Conservation (phyloP, 1,140 invertebrate genomes). For the Phymorhynchus buccinoides region DNA sequence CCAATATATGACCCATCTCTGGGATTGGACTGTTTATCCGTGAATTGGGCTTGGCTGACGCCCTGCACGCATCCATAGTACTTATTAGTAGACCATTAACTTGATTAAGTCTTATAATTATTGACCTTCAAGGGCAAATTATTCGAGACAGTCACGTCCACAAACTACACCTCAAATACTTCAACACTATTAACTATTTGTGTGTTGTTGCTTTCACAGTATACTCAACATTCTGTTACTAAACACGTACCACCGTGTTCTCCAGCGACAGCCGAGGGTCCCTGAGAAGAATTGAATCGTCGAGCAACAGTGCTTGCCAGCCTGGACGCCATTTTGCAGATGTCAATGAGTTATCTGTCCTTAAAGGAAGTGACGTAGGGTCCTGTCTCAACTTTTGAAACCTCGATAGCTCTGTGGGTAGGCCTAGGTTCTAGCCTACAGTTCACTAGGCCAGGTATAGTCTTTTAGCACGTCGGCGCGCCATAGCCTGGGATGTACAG, state of each 20-base stretch:
- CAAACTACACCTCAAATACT: too few relatives aligned
- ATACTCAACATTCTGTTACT: background rate
- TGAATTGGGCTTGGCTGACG: too few relatives aligned
- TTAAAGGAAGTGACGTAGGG: background rate
- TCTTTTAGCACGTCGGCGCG: background rate
- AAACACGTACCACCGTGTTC: background rate
- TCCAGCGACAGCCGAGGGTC: background rate
- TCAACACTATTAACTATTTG: too few relatives aligned
- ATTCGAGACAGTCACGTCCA: background rate
- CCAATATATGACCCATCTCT: too few relatives aligned
- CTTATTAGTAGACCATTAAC: too few relatives aligned
- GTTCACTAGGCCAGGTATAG: background rate
- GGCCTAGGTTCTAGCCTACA: background rate
- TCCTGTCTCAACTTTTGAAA: background rate
- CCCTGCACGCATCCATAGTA: too few relatives aligned
- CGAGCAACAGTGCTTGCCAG: background rate
- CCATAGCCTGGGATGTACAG: background rate
- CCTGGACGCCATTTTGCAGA: background rate
- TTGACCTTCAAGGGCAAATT: slow-evolving; percentile 19
- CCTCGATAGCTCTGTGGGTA: background rate
- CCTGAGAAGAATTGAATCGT: background rate
- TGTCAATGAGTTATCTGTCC: slow-evolving; percentile 4
- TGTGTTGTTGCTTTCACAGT: too few relatives aligned
- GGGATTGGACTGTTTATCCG: too few relatives aligned
- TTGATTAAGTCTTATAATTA: too few relatives aligned